Evolutionary conservation across 2,888 invertebrate genomes (phyloP), one percentile per base, ranked within the genome.

Genomic region (Patella ulyssiponensis): DNA sequence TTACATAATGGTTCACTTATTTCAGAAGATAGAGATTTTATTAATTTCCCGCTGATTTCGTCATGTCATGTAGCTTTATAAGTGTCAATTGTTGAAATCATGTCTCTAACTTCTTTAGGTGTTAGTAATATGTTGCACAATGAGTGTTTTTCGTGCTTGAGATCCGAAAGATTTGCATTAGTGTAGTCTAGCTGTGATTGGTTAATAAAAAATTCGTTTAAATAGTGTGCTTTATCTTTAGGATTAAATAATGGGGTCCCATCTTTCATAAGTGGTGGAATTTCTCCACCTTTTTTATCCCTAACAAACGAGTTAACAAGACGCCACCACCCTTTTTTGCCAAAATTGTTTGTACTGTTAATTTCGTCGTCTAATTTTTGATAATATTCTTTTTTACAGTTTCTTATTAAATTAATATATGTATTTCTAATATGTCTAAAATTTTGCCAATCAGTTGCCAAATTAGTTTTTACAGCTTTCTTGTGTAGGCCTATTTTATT

Each of bases 341-440:
- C 58, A 58, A 58, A 58, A 58, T 58, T 14, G 58, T 58, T 58
- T 27, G 27, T 27, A 27, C 27, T 27, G 27, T 27, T 27, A 0
- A 58, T 58, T 58, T 58, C 15, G 5, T 58, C n/a, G 15, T 58
- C 58, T 15, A 58, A 5, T 5, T 14, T 58, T 58, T 58, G 17
- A 14, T 58, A 58, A 58, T 58, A 58, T 58, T 58, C 58, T 58
- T n/a, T 58, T 58, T 58, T 58, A n/a, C 58, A n/a, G 15, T 58
- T 58, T 9, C 58, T 9, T n/a, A 58, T 58, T 15, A 58, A n/a
- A 14, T n/a, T n/a, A 58, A 58, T 58, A 58, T 58, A 58, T 58
- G 15, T n/a, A n/a, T 58, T 58, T 58, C 58, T 58, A 15, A 58
- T 58, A n/a, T 58, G 17, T 15, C 58, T 12, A 20, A 58, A 58